A percentile compares a stretch with the other conserved stretches of the same genome.
These are phyloP conservation scores for Lophura nycthemera DNA, from an alignment of 2,113 vertebrate genomes.

Conservation along the genomic window DNA sequence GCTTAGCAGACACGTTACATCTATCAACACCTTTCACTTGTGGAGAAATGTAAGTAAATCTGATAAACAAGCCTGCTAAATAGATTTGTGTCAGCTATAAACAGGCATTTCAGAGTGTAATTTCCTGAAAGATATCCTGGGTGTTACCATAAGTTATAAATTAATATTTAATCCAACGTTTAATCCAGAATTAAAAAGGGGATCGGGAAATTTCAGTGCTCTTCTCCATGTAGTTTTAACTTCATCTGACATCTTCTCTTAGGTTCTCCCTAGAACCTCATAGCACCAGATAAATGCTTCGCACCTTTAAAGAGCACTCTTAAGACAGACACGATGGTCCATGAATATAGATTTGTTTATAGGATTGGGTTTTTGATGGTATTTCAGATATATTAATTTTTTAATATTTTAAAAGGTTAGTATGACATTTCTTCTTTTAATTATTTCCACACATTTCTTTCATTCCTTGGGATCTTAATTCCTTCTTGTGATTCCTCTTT, in stretches of 20 bases:
- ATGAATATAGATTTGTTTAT: conserved; percentile 4
- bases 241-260: background rate
- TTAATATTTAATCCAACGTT: background rate
- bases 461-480: background rate
- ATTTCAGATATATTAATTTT: conserved; percentile 16
- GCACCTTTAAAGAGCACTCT: background rate
- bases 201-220: background rate
- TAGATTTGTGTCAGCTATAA: conserved; percentile 23
- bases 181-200: background rate
- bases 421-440: conserved; percentile 29
- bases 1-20: background rate
- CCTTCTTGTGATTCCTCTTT: conserved; percentile 11
- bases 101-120: background rate
- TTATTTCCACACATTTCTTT: background rate
- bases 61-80: conserved; percentile 17
- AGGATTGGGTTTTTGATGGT: background rate
- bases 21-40: conserved; percentile 15
- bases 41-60: conserved; percentile 22
- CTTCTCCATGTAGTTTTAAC: background rate
- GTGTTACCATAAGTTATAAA: conserved; percentile 4
- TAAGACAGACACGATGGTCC: background rate
- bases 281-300: background rate
- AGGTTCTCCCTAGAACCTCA: background rate
- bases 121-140: conserved; percentile 7
- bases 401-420: conserved; percentile 49